Evolutionary conservation across 2,797 vertebrate species (phyloP).

Genomic region (Poecilia velifera): DNA sequence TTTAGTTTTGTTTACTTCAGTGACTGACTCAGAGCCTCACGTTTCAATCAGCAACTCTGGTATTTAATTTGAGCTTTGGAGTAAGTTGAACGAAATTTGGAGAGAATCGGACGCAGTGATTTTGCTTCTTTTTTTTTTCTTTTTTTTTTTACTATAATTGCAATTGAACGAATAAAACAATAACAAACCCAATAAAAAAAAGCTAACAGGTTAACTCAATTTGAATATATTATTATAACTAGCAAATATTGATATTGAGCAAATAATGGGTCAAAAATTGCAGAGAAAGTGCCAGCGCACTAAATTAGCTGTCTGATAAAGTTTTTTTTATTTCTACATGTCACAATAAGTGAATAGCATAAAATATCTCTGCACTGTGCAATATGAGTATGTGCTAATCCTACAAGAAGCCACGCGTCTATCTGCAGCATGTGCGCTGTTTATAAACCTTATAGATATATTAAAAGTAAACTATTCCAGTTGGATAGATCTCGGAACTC

Average conservation of each 20-base stretch:
- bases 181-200: not conserved
- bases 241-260: not conserved
- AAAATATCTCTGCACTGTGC: not conserved
- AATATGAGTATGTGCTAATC: constrained; percentile 7
- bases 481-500: not conserved
- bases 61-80: not conserved
- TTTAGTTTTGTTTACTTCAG: not conserved
- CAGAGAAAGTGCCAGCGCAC: no score
- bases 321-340: constrained; percentile 7
- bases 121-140: not conserved
- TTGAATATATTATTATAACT: not conserved
- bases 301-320: not conserved
- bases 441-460: constrained; percentile 1
- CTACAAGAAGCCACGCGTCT: constrained; percentile 18
- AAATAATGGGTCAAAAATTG: not conserved
- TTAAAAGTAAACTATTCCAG: not conserved
- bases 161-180: not conserved
- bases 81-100: not conserved
- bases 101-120: not conserved
- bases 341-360: not conserved
- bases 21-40: not conserved
- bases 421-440: not conserved
- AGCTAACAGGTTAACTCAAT: not conserved
- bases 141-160: not conserved
- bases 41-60: not conserved